Evolutionary conservation across 2,888 invertebrate genomes (phyloP).

Genomic region (Papilio elwesi): DNA sequence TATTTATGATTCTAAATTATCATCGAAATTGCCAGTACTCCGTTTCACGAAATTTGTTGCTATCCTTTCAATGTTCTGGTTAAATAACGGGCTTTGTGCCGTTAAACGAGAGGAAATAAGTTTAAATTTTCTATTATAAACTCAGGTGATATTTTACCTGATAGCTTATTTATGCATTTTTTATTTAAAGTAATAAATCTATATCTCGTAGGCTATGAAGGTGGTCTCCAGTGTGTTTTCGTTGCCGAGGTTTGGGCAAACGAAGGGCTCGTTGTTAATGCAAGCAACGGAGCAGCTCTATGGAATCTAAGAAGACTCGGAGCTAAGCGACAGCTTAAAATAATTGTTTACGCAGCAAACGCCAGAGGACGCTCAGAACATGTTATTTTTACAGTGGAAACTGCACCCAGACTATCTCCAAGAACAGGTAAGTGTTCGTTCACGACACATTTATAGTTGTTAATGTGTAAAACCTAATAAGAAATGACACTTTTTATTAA

Average conservation of each 20-base stretch:
- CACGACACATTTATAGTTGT: neutral
- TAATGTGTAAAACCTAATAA: too few species aligned
- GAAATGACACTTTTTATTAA: too few species aligned
- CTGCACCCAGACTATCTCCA: constrained; percentile 67
- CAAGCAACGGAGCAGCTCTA: constrained; percentile 88
- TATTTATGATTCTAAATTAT: constrained; percentile 38
- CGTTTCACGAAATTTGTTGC: constrained; percentile 30
- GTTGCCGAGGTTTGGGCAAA: constrained; percentile 88
- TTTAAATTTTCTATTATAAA: neutral
- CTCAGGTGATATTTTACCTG: neutral
- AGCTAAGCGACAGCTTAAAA: constrained; percentile 89
- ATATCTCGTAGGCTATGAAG: constrained; percentile 86
- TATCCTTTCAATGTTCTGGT: constrained; percentile 16
- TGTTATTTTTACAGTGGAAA: constrained; percentile 76
- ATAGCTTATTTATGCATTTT: neutral
- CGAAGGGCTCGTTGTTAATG: constrained; percentile 86
- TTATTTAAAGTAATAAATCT: neutral
- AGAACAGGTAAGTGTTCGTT: constrained; percentile 63
- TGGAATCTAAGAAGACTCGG: constrained; percentile 91
- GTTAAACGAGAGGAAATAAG: neutral
- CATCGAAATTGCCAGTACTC: constrained; percentile 30
- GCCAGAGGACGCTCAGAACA: constrained; percentile 92
- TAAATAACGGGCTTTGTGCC: constrained; percentile 16
- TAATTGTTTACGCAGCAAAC: constrained; percentile 93
- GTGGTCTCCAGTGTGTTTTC: constrained; percentile 90